A percentile compares a stretch with the other conserved stretches of the same genome.
Conservation (phyloP, 2,797 vertebrate genomes). For the Cirrhinus mrigala region DNA sequence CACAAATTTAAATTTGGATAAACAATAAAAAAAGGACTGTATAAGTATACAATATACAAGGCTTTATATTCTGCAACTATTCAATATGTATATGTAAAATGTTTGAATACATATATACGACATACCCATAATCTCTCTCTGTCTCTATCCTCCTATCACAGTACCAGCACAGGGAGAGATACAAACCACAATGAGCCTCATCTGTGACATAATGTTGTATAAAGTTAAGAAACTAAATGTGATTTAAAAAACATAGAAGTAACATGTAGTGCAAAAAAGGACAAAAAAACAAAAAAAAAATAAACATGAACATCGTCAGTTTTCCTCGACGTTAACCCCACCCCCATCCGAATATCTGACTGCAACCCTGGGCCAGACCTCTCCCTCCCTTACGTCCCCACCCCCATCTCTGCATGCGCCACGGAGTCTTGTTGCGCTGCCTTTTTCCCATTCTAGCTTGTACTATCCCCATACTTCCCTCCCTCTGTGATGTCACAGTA, state of each 20-base stretch:
- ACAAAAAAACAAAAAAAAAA: conserved; percentile 44
- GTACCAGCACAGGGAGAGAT: conserved; percentile 85
- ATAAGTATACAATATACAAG: conserved; percentile 58
- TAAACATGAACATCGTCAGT: conserved; percentile 67
- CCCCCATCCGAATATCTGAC: conserved; percentile 75
- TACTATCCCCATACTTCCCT: conserved; percentile 65
- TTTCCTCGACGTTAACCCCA: conserved; percentile 71
- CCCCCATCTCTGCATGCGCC: conserved; percentile 81
- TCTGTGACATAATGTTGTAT: conserved; percentile 80
- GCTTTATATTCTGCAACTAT: conserved; percentile 69
- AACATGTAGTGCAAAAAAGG: conserved; percentile 57
- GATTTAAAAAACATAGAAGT: conserved; percentile 64
- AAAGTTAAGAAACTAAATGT: conserved; percentile 75
- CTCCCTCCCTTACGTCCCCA: conserved; percentile 54
- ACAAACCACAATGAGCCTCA: conserved; percentile 80
- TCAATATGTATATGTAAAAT: conserved; percentile 68
- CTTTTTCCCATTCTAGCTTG: conserved; percentile 81
- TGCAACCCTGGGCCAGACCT: conserved; percentile 85
- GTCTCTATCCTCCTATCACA: conserved; percentile 73
- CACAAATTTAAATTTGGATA: conserved; percentile 69
- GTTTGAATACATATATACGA: conserved; percentile 58
- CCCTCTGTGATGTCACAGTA: conserved; percentile 79
- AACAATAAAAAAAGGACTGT: conserved; percentile 58
- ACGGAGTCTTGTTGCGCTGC: conserved; percentile 82
- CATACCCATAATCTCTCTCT: conserved; percentile 75